A percentile compares a stretch with the other conserved stretches of the same genome.
These are phyloP conservation scores for Protodeltote pygarga DNA, from an alignment of 2,888 invertebrate species.

Conservation along the genomic window DNA sequence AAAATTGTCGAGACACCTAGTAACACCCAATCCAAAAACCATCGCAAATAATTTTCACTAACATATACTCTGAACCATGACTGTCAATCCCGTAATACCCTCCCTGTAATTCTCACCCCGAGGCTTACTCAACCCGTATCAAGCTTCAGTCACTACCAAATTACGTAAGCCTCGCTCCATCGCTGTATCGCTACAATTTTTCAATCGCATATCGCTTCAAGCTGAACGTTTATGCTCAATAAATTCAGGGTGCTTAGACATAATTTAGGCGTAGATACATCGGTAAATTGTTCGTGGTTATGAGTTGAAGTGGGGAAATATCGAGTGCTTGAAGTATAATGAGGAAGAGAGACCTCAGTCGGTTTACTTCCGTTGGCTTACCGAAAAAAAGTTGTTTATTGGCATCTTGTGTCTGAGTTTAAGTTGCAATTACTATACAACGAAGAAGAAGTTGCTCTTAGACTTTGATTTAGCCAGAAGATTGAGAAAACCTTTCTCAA, in stretches of 20 bases:
- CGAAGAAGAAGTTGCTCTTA: no score
- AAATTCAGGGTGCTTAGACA: conserved; percentile 74
- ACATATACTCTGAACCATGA: conserved; percentile 39
- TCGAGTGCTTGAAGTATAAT: not conserved
- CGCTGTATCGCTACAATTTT: conserved; percentile 79
- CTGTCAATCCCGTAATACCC: conserved; percentile 44
- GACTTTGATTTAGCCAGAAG: no score
- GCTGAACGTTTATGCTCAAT: conserved; percentile 63
- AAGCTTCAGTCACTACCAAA: conserved; percentile 65
- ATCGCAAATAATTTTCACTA: conserved; percentile 43
- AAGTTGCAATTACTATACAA: no score
- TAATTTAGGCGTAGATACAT: conserved; percentile 65
- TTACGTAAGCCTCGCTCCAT: conserved; percentile 75
- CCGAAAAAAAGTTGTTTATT: no score
- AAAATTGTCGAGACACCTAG: no score
- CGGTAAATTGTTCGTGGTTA: conserved; percentile 25
- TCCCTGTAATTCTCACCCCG: conserved; percentile 49
- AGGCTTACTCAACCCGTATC: conserved; percentile 53
- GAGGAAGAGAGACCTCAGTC: not conserved
- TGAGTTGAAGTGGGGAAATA: conserved; percentile 3
- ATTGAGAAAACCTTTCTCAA: no score
- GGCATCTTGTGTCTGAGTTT: no score
- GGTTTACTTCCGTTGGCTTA: not conserved
- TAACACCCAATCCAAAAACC: conserved; percentile 3
- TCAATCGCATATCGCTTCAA: conserved; percentile 76